A percentile compares a stretch with the other conserved stretches of the same genome.
Evolutionary conservation across 2,797 vertebrate genomes (phyloP).

Genomic region (Anolis apletophallus): DNA sequence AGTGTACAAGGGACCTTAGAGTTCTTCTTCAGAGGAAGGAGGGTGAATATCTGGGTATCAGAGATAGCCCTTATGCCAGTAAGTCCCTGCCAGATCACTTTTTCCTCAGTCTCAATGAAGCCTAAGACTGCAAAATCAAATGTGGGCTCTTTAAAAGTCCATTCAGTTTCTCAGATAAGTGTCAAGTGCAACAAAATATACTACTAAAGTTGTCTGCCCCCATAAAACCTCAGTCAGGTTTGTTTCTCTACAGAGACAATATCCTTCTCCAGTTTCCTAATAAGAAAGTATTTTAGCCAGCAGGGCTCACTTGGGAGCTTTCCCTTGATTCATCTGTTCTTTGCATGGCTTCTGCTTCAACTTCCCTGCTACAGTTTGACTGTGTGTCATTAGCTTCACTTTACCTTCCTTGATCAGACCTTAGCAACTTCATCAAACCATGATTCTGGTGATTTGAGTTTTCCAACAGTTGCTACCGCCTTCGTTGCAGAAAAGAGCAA

Average conservation of each 20-base stretch:
- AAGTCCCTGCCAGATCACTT: background rate
- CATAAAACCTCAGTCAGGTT: background rate
- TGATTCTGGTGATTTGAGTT: background rate
- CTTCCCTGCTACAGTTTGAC: background rate
- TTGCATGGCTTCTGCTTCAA: background rate
- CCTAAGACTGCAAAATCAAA: background rate
- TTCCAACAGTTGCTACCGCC: background rate
- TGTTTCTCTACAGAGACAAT: background rate
- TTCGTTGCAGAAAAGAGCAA: background rate
- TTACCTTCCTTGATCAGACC: background rate
- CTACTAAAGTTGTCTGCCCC: background rate
- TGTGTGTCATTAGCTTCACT: background rate
- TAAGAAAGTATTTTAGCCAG: background rate
- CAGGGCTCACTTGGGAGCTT: background rate
- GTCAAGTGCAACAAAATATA: background rate
- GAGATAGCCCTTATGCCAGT: background rate
- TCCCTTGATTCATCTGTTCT: background rate
- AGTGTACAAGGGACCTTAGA: background rate
- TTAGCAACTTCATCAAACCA: background rate
- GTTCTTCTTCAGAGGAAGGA: background rate
- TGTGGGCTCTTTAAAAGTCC: background rate
- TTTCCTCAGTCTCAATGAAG: background rate
- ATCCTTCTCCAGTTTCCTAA: background rate
- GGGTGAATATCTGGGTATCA: background rate
- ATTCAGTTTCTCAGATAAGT: background rate